Evolutionary conservation across 2,797 vertebrate genomes (phyloP).

Genomic region (Thamnophis elegans): DNA sequence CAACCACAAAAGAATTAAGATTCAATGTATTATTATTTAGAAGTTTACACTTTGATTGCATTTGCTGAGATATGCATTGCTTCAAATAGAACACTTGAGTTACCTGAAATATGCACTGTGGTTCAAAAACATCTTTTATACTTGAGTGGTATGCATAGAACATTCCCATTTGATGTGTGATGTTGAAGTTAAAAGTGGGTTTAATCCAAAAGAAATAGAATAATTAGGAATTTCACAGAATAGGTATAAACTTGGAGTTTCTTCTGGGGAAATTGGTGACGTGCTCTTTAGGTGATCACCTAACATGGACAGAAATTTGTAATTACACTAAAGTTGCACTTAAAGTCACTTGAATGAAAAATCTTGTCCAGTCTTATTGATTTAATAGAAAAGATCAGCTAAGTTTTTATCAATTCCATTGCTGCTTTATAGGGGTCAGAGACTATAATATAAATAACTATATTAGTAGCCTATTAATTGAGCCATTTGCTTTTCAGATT

Average conservation of each 20-base stretch:
- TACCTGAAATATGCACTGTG: conserved; percentile 1
- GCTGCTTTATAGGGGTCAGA: neutral
- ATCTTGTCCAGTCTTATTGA: neutral
- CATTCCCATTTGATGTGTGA: conserved; percentile 5
- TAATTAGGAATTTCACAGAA: neutral
- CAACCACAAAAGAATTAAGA: neutral
- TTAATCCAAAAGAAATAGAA: conserved; percentile 55
- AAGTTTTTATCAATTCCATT: neutral
- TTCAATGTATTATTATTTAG: neutral
- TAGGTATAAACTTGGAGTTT: neutral
- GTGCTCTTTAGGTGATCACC: neutral
- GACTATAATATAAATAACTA: neutral
- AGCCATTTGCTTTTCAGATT: neutral
- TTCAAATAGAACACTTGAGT: neutral
- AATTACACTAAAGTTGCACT: neutral
- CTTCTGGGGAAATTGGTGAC: conserved; percentile 17
- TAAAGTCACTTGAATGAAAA: neutral
- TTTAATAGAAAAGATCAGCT: neutral
- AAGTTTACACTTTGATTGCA: conserved; percentile 1
- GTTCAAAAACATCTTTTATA: neutral
- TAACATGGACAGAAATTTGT: neutral
- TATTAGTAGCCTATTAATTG: neutral
- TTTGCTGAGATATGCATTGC: neutral
- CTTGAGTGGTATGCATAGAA: neutral
- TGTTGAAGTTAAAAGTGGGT: conserved; percentile 33